Evolutionary conservation across 2,797 vertebrate genomes (phyloP), one percentile per base, ranked within the genome.

Genomic region (Pelodytes ibericus): DNA sequence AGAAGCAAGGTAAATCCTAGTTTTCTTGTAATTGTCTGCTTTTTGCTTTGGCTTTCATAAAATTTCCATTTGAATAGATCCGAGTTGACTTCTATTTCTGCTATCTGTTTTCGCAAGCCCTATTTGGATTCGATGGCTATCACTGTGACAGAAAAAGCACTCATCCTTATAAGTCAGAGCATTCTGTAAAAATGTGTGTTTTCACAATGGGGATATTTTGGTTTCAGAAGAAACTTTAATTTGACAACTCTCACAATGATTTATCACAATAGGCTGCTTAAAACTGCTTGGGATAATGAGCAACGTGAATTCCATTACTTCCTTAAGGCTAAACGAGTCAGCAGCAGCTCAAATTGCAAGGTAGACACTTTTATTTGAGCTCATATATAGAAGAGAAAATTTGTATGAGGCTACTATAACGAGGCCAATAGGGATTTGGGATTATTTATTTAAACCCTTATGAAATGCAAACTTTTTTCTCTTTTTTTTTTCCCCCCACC

Each of bases 381-480:
- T 84, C 81, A 71, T n/a, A n/a, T 83, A 87, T 87, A 82, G 80
- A 86, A 87, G 77, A 86, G 74, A 86, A 85, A 89, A 90, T 88
- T 83, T 81, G 84, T 82, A 90, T 86, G 77, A 86, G 84, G 56
- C 83, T 86, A 72, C 82, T 89, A 88, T 93, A 93, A 92, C 81
- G 60, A 91, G 90, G 76, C 67, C 87, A 83, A 80, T 72, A 86
- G 88, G 86, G 89, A 86, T 84, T 87, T 89, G 77, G 33, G 64
- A 80, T 90, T 90, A 87, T 90, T 87, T 88, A 86, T 90, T 83
- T 88, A 85, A 88, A 36, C 57, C 85, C 77, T 85, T 88, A 83
- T 82, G 87, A 90, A 87, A 89, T 85, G 86, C 79, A 88, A 84
- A 88, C 87, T 77, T 57, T 82, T 81, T 58, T 66, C 18, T 15